These are phyloP conservation scores for Panthera leo DNA, from an alignment of 2,113 vertebrate genomes.

Conservation along the genomic window DNA sequence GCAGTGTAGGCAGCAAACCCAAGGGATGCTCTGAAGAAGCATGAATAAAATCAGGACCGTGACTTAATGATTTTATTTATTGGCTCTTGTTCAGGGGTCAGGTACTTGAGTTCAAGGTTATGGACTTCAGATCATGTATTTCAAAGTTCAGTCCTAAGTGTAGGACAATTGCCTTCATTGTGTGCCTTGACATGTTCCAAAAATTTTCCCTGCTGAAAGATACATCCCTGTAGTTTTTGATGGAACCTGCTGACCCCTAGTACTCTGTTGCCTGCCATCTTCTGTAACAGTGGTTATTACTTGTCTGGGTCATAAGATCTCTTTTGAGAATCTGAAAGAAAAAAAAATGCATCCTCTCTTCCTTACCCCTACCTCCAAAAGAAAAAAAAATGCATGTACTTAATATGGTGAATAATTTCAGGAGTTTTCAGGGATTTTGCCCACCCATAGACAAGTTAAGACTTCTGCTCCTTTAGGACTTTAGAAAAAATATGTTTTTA, in stretches of 20 bases:
- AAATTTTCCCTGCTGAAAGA: slow-evolving; percentile 6
- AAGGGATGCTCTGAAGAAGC: background rate
- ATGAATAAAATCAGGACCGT: background rate
- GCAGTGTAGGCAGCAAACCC: background rate
- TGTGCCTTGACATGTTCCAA: background rate
- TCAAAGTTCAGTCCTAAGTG: slow-evolving; percentile 19
- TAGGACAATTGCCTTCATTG: background rate
- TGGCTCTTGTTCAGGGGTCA: slow-evolving; percentile 43
- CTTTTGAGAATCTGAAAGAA: background rate
- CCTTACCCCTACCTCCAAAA: background rate
- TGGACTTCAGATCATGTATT: slow-evolving; percentile 51
- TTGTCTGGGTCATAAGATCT: background rate
- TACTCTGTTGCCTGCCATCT: background rate
- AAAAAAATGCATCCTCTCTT: background rate
- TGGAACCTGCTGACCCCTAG: background rate
- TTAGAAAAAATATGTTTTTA: background rate
- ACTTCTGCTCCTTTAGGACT: background rate
- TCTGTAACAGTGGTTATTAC: background rate
- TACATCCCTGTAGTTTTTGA: background rate
- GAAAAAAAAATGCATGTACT: background rate
- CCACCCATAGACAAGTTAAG: background rate
- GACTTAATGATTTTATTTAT: slow-evolving; percentile 31
- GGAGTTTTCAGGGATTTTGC: background rate
- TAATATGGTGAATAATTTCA: background rate
- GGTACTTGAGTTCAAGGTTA: slow-evolving; percentile 47